phyloP scores from a whole-genome alignment of 2,113 vertebrate genomes.

The Turnix velox region DNA sequence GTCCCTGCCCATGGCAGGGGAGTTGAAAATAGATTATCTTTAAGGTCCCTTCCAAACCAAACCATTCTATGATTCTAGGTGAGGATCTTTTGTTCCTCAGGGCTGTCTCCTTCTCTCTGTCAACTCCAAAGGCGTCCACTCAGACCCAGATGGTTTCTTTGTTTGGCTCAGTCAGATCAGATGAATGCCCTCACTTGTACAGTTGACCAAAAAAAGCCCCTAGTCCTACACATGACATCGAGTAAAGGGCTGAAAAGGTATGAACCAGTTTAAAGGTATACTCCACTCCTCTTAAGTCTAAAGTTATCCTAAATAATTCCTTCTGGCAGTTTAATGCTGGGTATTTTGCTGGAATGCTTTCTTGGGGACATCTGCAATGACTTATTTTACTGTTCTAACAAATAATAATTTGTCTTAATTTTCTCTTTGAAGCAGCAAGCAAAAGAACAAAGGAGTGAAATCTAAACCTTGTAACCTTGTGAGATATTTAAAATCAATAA shows the following conservation, averaged over 20 bases:
- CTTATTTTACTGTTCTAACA: constrained; percentile 28
- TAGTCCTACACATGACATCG: neutral
- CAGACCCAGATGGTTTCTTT: neutral
- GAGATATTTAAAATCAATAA: constrained; percentile 62
- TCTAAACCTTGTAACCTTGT: constrained; percentile 38
- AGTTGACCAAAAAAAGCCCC: neutral
- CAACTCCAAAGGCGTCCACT: neutral
- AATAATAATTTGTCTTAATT: constrained; percentile 44
- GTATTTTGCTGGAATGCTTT: neutral
- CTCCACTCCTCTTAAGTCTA: neutral
- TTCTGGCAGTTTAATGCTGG: constrained; percentile 18
- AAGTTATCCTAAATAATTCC: constrained; percentile 22
- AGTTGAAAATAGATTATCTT: too few relatives aligned
- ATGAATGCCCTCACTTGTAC: neutral
- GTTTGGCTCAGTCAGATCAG: neutral
- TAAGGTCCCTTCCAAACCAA: too few relatives aligned
- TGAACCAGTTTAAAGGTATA: neutral
- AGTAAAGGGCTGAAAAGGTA: neutral
- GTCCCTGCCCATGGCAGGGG: too few relatives aligned
- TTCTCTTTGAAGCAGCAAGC: constrained; percentile 36
- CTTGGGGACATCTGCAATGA: constrained; percentile 30
- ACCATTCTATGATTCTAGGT: too few relatives aligned
- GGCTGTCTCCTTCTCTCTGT: neutral
- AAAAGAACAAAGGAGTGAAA: neutral
- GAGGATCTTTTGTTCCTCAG: neutral